phyloP scores from a whole-genome alignment of 2,797 vertebrate species.

The Girardinus metallicus region DNA sequence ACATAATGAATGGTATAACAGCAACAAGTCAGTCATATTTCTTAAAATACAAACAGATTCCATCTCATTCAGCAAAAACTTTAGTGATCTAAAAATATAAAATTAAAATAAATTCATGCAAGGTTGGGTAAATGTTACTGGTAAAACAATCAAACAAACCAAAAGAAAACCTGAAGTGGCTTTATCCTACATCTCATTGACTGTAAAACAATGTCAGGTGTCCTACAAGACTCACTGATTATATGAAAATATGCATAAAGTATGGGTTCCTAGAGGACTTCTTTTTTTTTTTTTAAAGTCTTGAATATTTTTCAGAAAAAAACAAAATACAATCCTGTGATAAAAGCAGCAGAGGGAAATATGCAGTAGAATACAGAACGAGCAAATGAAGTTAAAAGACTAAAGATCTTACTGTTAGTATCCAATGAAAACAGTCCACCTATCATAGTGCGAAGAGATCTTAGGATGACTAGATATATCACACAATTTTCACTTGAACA shows the following conservation, averaged over 20 bases:
- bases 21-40: background rate
- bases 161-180: background rate
- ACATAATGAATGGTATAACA: no score
- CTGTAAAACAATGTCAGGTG: background rate
- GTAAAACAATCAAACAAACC: background rate
- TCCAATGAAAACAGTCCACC: background rate
- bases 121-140: background rate
- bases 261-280: background rate
- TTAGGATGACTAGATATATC: background rate
- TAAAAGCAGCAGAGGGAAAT: background rate
- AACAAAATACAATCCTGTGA: background rate
- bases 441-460: background rate
- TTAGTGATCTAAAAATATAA: background rate
- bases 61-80: background rate
- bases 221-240: background rate
- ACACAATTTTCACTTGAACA: background rate
- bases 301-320: background rate
- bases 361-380: background rate
- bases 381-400: background rate
- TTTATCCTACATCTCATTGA: slow-evolving; percentile 4
- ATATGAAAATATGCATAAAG: background rate
- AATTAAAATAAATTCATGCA: background rate
- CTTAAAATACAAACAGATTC: slow-evolving; percentile 1
- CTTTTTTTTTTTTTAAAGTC: background rate
- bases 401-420: background rate